These are phyloP conservation scores for Pedetes capensis DNA, from an alignment of 2,113 vertebrate genomes.

Conservation along the genomic window DNA sequence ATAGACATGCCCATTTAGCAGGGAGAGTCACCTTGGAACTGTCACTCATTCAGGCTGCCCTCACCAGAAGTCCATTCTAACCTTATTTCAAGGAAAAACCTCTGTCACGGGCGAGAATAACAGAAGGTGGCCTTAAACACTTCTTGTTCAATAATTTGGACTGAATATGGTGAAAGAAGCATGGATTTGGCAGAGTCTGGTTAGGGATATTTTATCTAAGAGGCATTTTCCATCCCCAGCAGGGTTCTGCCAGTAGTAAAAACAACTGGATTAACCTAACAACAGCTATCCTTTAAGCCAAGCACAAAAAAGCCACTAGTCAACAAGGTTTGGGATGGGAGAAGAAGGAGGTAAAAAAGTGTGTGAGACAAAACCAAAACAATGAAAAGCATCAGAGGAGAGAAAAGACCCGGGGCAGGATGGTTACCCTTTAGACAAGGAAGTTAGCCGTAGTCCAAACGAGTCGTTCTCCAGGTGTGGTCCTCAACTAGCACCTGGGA, in stretches of 20 bases:
- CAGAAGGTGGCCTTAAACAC: neutral
- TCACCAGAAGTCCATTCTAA: neutral
- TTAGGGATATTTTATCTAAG: neutral
- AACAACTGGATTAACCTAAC: neutral
- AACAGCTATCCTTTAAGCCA: neutral
- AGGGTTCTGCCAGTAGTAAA: neutral
- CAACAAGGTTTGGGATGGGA: neutral
- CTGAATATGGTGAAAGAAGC: too few species aligned
- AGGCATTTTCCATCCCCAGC: neutral
- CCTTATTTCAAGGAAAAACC: neutral
- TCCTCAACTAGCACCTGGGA: neutral
- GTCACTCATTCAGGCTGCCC: neutral
- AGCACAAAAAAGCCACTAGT: neutral
- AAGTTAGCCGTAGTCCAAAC: too few species aligned
- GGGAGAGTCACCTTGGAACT: neutral
- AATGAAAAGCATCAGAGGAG: neutral
- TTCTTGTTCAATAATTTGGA: neutral
- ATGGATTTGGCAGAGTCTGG: neutral
- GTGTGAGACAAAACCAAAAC: neutral
- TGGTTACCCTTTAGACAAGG: too few species aligned
- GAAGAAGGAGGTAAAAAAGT: neutral
- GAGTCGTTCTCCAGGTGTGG: neutral
- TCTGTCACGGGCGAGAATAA: neutral
- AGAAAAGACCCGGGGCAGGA: neutral
- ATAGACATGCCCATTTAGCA: neutral